Conservation (phyloP, 2,113 vertebrate genomes). For the Ailuropoda melanoleuca region DNA sequence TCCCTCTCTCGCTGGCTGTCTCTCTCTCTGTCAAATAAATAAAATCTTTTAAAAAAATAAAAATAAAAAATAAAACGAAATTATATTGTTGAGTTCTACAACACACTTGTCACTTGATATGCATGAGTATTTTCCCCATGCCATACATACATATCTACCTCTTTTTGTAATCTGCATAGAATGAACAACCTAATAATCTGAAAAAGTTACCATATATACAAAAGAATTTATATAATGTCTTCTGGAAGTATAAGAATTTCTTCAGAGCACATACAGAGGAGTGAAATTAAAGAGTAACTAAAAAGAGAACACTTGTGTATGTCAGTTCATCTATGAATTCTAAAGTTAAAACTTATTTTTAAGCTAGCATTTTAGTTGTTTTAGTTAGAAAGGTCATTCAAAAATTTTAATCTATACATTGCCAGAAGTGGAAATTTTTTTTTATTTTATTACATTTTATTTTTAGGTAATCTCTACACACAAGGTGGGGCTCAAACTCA, state of each 20-base stretch:
- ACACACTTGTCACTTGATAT: constrained; percentile 30
- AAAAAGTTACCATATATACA: not conserved
- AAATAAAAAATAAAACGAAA: not conserved
- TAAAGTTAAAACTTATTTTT: constrained; percentile 43
- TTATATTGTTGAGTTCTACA: constrained; percentile 2
- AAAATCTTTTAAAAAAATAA: no score
- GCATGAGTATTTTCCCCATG: not conserved
- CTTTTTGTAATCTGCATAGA: not conserved
- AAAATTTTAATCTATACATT: not conserved
- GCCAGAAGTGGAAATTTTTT: not conserved
- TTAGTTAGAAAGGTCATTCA: not conserved
- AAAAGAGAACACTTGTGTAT: not conserved
- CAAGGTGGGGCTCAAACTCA: not conserved
- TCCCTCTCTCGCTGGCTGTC: no score
- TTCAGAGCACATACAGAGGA: not conserved
- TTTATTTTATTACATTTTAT: not conserved
- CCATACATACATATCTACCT: not conserved
- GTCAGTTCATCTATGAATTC: not conserved
- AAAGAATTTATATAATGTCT: constrained; percentile 9
- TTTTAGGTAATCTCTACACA: not conserved
- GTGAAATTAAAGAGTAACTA: not conserved
- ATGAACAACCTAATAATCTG: constrained; percentile 4
- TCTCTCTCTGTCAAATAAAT: no score
- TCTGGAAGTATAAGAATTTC: constrained; percentile 48
- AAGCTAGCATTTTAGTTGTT: not conserved